A percentile compares a stretch with the other conserved stretches of the same genome.
Conservation (phyloP, 2,888 invertebrate genomes). For the Cyrtodaria siliqua region DNA sequence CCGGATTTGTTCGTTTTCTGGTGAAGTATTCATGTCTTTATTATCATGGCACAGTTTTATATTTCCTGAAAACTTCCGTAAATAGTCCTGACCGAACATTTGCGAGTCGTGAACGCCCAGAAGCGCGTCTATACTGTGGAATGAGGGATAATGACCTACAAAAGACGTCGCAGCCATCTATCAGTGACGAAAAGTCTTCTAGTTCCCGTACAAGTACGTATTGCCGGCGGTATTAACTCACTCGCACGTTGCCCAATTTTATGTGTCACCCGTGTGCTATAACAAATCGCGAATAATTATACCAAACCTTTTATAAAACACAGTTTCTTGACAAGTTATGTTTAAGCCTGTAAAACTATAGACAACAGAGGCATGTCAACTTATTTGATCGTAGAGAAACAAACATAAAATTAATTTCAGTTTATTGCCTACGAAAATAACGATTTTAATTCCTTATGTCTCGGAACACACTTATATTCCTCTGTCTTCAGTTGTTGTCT, state of each 20-base stretch:
- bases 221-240: no score
- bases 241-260: no score
- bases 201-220: no score
- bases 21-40: no score
- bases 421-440: background rate
- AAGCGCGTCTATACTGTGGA: slow-evolving; percentile 77
- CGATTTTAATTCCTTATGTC: background rate
- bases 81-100: slow-evolving; percentile 33
- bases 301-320: background rate
- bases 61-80: slow-evolving; percentile 28
- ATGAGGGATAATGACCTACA: slow-evolving; percentile 36
- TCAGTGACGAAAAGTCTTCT: background rate
- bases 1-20: no score
- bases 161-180: slow-evolving; percentile 61
- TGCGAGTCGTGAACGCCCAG: slow-evolving; percentile 64
- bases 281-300: no score
- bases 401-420: slow-evolving; percentile 5
- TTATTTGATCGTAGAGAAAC: no score
- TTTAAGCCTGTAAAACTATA: background rate
- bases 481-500: background rate
- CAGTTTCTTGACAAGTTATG: background rate
- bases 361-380: no score
- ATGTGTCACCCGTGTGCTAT: no score
- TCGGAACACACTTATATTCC: background rate
- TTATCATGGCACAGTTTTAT: no score